Conservation (phyloP, 2,888 invertebrate genomes). For the Chymomyza fuscimana region DNA sequence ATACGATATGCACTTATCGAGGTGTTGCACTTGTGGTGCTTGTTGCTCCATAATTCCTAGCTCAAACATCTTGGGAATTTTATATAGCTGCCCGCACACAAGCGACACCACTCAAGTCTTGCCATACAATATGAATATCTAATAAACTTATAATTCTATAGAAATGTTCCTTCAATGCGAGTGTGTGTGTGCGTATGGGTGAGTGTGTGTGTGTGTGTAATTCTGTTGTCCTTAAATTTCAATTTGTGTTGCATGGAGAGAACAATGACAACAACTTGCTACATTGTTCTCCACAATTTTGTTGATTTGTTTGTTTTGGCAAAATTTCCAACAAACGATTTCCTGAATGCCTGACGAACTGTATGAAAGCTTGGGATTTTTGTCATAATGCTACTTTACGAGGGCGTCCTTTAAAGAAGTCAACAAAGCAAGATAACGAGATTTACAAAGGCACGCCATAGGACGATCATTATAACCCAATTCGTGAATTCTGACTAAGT, state of each 20-base stretch:
- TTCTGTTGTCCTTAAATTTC: not conserved
- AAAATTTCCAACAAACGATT: not conserved
- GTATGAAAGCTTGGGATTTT: not conserved
- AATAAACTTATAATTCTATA: constrained; percentile 1
- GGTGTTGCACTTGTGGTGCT: not conserved
- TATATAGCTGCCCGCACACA: not conserved
- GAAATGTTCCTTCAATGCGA: not conserved
- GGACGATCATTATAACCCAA: too few relatives aligned
- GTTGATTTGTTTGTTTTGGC: constrained; percentile 3
- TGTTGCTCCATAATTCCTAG: not conserved
- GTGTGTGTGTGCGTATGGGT: not conserved
- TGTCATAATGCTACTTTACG: not conserved
- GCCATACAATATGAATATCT: not conserved
- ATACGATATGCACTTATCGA: not conserved
- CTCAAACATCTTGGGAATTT: not conserved
- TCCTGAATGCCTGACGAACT: not conserved
- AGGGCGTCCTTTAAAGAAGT: too few relatives aligned
- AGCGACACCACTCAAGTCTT: not conserved
- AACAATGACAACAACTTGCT: not conserved
- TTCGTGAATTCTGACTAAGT: too few relatives aligned
- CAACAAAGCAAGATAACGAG: too few relatives aligned
- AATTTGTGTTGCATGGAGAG: not conserved
- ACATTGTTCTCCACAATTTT: not conserved
- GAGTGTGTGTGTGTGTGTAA: not conserved
- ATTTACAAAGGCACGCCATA: too few relatives aligned